phyloP scores from a whole-genome alignment of 2,113 vertebrate genomes.

The Conger conger region DNA sequence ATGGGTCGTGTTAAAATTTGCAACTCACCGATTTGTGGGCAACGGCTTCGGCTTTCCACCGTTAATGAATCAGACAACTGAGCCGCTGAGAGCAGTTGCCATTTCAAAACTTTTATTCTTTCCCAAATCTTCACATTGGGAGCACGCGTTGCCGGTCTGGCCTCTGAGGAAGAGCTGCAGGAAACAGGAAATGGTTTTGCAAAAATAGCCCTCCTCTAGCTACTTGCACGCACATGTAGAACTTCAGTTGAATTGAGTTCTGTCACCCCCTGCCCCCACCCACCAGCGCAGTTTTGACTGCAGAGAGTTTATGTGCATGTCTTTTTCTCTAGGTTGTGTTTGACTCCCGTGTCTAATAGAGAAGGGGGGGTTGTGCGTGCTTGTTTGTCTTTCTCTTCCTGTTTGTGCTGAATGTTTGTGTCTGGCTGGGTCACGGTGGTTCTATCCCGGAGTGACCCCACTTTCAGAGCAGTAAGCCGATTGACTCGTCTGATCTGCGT shows the following conservation, averaged over 20 bases:
- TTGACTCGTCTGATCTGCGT: slow-evolving; percentile 31
- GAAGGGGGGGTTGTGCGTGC: not conserved
- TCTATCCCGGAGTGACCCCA: slow-evolving; percentile 1
- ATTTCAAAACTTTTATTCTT: not conserved
- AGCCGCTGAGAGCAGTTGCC: not conserved
- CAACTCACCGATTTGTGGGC: too few relatives aligned
- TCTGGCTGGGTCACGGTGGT: not conserved
- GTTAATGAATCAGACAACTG: too few relatives aligned
- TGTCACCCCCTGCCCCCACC: not conserved
- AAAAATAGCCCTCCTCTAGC: slow-evolving; percentile 43
- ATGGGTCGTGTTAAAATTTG: too few relatives aligned
- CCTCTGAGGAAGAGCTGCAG: slow-evolving; percentile 23
- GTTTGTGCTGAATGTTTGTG: not conserved
- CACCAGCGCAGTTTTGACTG: not conserved
- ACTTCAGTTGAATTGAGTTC: not conserved
- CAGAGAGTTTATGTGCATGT: not conserved
- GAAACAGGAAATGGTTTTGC: slow-evolving; percentile 59
- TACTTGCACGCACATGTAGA: slow-evolving; percentile 13
- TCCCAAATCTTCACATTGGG: not conserved
- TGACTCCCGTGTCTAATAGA: not conserved
- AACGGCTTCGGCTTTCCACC: too few relatives aligned
- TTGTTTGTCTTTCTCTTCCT: not conserved
- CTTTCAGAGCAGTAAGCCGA: slow-evolving; percentile 32
- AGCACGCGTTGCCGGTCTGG: slow-evolving; percentile 6
- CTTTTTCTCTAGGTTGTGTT: not conserved